These are phyloP conservation scores for Dicycla oo DNA, from an alignment of 2,888 invertebrate genomes.

Conservation along the genomic window DNA sequence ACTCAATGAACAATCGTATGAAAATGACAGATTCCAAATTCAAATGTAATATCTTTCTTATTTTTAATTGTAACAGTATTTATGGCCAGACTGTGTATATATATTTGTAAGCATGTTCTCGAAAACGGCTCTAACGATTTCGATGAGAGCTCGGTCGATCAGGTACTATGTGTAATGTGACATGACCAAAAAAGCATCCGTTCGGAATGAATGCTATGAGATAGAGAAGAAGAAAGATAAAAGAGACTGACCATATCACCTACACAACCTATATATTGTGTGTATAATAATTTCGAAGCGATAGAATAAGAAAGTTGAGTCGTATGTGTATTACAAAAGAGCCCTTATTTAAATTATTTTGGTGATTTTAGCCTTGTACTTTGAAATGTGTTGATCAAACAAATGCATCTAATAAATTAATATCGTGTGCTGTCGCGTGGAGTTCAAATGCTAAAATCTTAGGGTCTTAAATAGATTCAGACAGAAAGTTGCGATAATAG, in stretches of 20 bases:
- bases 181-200: not conserved
- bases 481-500: constrained; percentile 63
- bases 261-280: not conserved
- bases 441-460: constrained; percentile 61
- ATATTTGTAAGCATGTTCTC: too few species aligned
- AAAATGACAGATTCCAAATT: too few species aligned
- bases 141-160: too few species aligned
- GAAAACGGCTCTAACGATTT: too few species aligned
- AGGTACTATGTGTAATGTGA: not conserved
- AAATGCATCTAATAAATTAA: constrained; percentile 30
- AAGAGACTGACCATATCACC: not conserved
- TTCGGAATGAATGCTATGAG: too few species aligned
- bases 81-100: too few species aligned
- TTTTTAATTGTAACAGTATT: too few species aligned
- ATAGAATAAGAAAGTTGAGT: too few species aligned
- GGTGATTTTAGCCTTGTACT: constrained; percentile 28
- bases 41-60: too few species aligned
- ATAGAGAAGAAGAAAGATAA: not conserved
- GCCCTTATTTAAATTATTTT: not conserved
- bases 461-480: constrained; percentile 61
- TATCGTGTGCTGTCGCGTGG: constrained; percentile 23
- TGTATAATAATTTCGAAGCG: not conserved
- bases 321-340: not conserved
- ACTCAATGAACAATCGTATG: too few species aligned
- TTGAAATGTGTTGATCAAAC: constrained; percentile 28